phyloP scores from a whole-genome alignment of 2,113 vertebrate genomes.

The Mesembrinibis cayennensis region DNA sequence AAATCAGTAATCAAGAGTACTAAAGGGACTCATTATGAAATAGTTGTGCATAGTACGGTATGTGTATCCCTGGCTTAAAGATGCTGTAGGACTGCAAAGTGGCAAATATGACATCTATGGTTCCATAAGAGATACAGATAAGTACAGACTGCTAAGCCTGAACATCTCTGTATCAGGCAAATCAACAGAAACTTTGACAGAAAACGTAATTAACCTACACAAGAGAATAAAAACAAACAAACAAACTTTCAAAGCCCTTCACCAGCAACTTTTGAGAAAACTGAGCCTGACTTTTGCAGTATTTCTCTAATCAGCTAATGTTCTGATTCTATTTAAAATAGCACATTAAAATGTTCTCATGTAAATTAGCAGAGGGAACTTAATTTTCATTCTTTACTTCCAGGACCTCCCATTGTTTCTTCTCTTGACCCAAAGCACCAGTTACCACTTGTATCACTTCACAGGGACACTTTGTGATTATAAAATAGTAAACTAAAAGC shows the following conservation, averaged over 20 bases:
- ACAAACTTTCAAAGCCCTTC: not conserved
- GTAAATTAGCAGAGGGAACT: not conserved
- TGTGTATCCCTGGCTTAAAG: not conserved
- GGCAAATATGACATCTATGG: not conserved
- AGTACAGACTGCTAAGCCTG: not conserved
- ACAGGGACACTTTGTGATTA: not conserved
- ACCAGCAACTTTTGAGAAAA: not conserved
- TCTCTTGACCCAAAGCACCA: not conserved
- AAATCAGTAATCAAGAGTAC: not conserved
- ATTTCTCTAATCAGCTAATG: not conserved
- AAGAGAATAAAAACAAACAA: not conserved
- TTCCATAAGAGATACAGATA: not conserved
- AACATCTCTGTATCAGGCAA: not conserved
- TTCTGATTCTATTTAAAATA: not conserved
- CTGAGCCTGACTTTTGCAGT: not conserved
- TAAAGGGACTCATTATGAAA: not conserved
- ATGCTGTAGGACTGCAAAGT: not conserved
- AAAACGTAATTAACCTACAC: not conserved
- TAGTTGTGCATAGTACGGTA: not conserved
- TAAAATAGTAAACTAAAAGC: not conserved
- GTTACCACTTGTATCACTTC: not conserved
- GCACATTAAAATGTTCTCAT: not conserved
- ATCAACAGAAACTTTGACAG: not conserved
- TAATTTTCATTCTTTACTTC: not conserved
- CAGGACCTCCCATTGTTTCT: not conserved